phyloP scores from a whole-genome alignment of 1,140 invertebrate species.

The Leptopilina boulardi region DNA sequence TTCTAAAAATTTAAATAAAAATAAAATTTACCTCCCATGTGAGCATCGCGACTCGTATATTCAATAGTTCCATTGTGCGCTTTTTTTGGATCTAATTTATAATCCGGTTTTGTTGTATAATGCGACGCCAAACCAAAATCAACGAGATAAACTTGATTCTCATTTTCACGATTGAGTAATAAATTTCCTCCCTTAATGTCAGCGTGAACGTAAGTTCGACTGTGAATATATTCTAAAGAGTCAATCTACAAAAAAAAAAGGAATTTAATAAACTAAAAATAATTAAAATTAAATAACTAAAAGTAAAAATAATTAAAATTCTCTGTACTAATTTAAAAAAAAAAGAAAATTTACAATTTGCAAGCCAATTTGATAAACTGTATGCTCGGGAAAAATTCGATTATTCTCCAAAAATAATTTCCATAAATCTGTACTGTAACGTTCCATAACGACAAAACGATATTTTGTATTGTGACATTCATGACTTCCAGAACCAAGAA shows the following conservation, averaged over 20 bases:
- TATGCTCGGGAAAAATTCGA: conserved; percentile 82
- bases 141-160: conserved; percentile 90
- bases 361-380: conserved; percentile 87
- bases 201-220: conserved; percentile 90
- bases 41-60: conserved; percentile 95
- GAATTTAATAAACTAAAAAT: conserved; percentile 36
- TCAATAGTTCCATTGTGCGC: conserved; percentile 97
- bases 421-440: conserved; percentile 93
- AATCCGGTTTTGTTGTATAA: conserved; percentile 83
- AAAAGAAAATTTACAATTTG: conserved; percentile 85
- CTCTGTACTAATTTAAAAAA: no score
- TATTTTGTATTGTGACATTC: conserved; percentile 86
- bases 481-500: conserved; percentile 89
- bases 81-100: conserved; percentile 91
- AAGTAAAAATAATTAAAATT: conserved; percentile 36
- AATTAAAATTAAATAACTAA: conserved; percentile 14
- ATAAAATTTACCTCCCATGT: conserved; percentile 80
- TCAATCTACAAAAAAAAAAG: conserved; percentile 82
- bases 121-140: conserved; percentile 95
- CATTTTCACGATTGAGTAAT: conserved; percentile 83
- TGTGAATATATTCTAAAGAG: conserved; percentile 92
- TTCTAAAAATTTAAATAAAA: neutral
- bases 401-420: conserved; percentile 85
- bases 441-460: conserved; percentile 93
- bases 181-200: conserved; percentile 96